Evolutionary conservation across 35 echinoderm and acorn worm species (phyloP).

Genomic region (Apostichopus californicus): DNA sequence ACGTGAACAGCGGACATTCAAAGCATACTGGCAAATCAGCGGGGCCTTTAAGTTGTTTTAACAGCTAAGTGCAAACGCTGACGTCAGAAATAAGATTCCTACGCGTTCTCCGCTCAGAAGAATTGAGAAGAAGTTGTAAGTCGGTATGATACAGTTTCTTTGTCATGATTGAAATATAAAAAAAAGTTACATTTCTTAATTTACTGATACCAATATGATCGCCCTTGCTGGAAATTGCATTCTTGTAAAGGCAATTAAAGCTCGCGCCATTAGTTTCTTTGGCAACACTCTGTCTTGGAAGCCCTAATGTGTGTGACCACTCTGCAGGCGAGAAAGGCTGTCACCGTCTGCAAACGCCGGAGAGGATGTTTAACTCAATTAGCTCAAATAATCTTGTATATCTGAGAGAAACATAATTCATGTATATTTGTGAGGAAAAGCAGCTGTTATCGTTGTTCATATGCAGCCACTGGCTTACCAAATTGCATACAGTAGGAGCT

Average conservation of each 20-base stretch:
- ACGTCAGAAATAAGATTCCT: too few relatives aligned
- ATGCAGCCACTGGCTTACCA: not conserved
- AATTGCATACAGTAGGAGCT: not conserved
- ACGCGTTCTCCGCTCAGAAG: too few relatives aligned
- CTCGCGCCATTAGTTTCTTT: not conserved
- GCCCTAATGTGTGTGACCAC: not conserved
- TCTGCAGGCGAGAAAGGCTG: not conserved
- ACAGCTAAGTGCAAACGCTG: too few relatives aligned
- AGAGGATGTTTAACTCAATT: slow-evolving; percentile 14
- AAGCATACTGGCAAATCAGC: too few relatives aligned
- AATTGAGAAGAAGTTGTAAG: too few relatives aligned
- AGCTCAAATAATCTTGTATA: slow-evolving; percentile 1
- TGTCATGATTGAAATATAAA: too few relatives aligned
- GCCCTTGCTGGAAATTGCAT: too few relatives aligned
- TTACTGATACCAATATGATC: too few relatives aligned
- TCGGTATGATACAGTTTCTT: too few relatives aligned
- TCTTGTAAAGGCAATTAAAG: not conserved
- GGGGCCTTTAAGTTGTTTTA: too few relatives aligned
- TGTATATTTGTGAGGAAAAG: not conserved
- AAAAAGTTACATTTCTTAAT: too few relatives aligned
- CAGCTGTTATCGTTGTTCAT: not conserved
- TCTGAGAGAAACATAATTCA: slow-evolving; percentile 3
- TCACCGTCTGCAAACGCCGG: not conserved
- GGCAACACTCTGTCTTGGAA: not conserved
- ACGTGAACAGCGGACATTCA: too few relatives aligned